Evolutionary conservation across 1,140 invertebrate species (phyloP).

Genomic region (Reticulitermes speratus): DNA sequence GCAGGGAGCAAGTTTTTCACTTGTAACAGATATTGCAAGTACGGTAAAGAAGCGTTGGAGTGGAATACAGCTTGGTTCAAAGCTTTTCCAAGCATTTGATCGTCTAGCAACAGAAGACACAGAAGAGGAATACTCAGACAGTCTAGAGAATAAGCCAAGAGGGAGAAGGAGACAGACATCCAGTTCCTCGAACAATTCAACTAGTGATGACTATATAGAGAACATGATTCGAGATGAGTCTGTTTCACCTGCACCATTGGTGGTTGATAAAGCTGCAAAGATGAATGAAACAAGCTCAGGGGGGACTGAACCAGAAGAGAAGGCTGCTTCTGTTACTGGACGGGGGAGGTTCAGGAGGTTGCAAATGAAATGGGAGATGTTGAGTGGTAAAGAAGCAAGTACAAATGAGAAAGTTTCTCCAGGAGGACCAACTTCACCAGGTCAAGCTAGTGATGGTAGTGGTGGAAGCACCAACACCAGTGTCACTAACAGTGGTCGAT

Average conservation of each 20-base stretch:
- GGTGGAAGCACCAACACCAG: constrained; percentile 35
- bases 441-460: not conserved
- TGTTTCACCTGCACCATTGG: not conserved
- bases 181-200: constrained; percentile 16
- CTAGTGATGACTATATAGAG: constrained; percentile 23
- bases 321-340: not conserved
- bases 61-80: constrained; percentile 65
- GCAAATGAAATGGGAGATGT: constrained; percentile 84
- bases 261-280: not conserved
- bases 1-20: not conserved
- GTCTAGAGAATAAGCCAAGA: constrained; percentile 59
- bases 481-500: constrained; percentile 44
- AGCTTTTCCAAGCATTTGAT: constrained; percentile 69
- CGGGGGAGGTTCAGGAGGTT: constrained; percentile 63
- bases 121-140: constrained; percentile 72
- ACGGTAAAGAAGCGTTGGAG: constrained; percentile 70
- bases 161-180: not conserved
- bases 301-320: not conserved
- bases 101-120: constrained; percentile 64
- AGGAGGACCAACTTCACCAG: constrained; percentile 16
- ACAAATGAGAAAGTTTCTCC: constrained; percentile 22
- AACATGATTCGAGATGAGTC: not conserved
- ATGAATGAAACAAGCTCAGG: not conserved
- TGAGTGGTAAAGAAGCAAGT: constrained; percentile 51
- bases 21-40: constrained; percentile 50